Evolutionary conservation across 2,888 invertebrate genomes (phyloP), one percentile per base, ranked within the genome.

Genomic region (Bugulina stolonifera): DNA sequence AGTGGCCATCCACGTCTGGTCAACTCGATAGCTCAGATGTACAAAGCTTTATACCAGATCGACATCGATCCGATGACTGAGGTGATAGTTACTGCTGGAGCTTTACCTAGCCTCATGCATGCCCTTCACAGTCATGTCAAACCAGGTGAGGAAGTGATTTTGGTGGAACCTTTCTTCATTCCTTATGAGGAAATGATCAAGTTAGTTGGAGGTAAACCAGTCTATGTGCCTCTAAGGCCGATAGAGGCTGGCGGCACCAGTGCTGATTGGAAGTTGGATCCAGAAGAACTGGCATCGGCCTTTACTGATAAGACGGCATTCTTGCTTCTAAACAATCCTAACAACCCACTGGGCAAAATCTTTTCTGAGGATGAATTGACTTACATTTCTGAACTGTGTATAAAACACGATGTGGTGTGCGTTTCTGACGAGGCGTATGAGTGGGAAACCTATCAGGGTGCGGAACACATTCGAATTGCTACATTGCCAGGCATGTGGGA

Each of bases 381-480:
- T 74, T 78, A 83, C 75, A 92, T 99, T 76, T 95, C 95, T 0
- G 87, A 91, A 76, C 86, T 99, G 73, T 97, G 96, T 83, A 91
- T 91, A 81, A 93, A 96, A 81, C 91, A 93, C 88, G 91, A 99
- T 82, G 91, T 92, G 1, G 86, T 99, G 10, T 95, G 94, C 73
- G 85, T 99, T 27, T 91, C 95, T 0, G 99, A 99, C 85, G 99
- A 99, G 85, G 99, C 99, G 0, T 99, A 99, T 78, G 98, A 99
- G 84, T 98, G 96, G 94, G 88, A 99, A 83, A 91, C 93, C 22
- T 83, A 79, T 73, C 73, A 74, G 3, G 87, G 89, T 35, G 87
- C 92, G 79, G 93, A 97, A 84, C 86, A 86, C 78, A 89, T 96
- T 74, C 89, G 96, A 82, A 97, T 98, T 74, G 94, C 93, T 0